Conservation (phyloP, 2,113 vertebrate genomes). For the Onychostruthus taczanowskii region DNA sequence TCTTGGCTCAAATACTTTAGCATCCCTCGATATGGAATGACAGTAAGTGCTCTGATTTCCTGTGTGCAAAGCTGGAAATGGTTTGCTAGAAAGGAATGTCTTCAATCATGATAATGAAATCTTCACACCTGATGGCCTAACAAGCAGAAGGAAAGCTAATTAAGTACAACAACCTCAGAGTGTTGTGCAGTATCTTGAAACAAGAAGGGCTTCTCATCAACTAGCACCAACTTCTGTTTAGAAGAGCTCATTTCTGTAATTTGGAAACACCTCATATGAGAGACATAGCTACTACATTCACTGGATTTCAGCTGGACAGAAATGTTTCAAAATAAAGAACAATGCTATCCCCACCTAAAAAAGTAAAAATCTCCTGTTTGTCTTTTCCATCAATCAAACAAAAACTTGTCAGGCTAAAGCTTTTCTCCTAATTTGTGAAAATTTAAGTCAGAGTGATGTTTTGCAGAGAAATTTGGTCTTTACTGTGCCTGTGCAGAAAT, state of each 20-base stretch:
- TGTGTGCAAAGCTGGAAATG: background rate
- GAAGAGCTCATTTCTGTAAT: background rate
- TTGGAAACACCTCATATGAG: background rate
- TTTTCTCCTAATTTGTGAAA: background rate
- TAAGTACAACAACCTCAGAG: background rate
- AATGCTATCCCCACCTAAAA: background rate
- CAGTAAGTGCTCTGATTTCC: conserved; percentile 72
- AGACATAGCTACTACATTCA: background rate
- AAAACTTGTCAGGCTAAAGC: background rate
- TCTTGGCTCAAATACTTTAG: conserved; percentile 90
- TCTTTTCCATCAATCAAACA: background rate
- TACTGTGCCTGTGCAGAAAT: background rate
- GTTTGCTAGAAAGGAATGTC: background rate
- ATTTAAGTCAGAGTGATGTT: background rate
- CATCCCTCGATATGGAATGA: conserved; percentile 85
- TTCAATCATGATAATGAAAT: background rate
- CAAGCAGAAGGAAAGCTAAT: background rate
- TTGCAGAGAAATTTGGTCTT: background rate
- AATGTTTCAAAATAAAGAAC: background rate
- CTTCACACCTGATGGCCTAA: background rate
- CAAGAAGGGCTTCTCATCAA: background rate
- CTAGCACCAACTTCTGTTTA: background rate
- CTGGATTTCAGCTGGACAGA: background rate
- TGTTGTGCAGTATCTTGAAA: background rate
- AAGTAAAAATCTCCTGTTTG: background rate